These are phyloP conservation scores for Chelon auratus DNA, from an alignment of 2,797 vertebrate species.

Conservation along the genomic window DNA sequence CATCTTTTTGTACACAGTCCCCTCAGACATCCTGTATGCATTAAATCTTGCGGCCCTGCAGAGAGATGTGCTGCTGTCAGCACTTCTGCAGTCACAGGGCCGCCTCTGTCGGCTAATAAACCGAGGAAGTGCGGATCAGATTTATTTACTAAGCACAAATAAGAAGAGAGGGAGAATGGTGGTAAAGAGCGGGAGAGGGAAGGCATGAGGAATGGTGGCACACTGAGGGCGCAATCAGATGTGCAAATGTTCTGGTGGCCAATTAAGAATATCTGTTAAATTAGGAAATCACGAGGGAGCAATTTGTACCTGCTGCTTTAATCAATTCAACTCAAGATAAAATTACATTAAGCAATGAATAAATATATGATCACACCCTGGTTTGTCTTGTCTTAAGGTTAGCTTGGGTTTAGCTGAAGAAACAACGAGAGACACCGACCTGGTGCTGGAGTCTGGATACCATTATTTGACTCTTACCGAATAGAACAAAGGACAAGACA, in stretches of 20 bases:
- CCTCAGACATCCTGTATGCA: conserved; percentile 60
- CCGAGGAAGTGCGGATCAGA: conserved; percentile 71
- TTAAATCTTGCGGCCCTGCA: conserved; percentile 66
- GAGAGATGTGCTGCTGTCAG: conserved; percentile 76
- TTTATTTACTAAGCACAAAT: conserved; percentile 77
- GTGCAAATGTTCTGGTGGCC: not conserved
- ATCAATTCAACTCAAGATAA: not conserved
- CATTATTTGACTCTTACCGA: not conserved
- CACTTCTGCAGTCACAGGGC: conserved; percentile 59
- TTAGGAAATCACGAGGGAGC: not conserved
- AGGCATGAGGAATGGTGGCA: conserved; percentile 17
- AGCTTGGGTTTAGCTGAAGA: too few relatives aligned
- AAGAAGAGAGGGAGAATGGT: conserved; percentile 41
- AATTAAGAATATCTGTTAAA: conserved; percentile 13
- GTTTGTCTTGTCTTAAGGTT: not conserved
- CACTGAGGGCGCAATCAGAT: conserved; percentile 1
- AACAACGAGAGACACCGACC: too few relatives aligned
- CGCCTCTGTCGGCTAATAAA: conserved; percentile 74
- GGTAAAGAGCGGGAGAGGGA: conserved; percentile 21
- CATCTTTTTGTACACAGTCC: conserved; percentile 38
- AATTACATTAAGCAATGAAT: not conserved
- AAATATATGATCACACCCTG: not conserved
- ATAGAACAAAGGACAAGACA: not conserved
- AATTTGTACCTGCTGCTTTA: conserved; percentile 5
- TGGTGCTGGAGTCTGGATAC: not conserved